These are phyloP conservation scores for Heliconius eleuchia DNA, from an alignment of 1,140 invertebrate species.

Conservation along the genomic window DNA sequence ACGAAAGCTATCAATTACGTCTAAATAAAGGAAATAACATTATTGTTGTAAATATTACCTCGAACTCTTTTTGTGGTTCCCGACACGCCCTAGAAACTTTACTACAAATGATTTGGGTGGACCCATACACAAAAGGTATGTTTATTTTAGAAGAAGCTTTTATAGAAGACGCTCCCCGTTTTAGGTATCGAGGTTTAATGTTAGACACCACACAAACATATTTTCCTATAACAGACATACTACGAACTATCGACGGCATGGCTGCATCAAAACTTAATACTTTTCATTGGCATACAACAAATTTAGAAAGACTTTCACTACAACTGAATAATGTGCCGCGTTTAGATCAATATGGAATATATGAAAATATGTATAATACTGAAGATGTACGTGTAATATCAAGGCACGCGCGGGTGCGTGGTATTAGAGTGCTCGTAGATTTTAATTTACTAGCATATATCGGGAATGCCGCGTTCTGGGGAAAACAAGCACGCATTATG, in stretches of 20 bases:
- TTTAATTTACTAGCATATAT: slow-evolving; percentile 90
- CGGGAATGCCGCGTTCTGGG: slow-evolving; percentile 89
- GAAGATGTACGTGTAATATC: slow-evolving; percentile 85
- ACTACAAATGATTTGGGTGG: slow-evolving; percentile 88
- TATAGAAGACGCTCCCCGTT: slow-evolving; percentile 82
- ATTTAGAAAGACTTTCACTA: slow-evolving; percentile 90
- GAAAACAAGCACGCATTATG: slow-evolving; percentile 57
- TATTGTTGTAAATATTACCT: slow-evolving; percentile 83
- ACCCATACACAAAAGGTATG: slow-evolving; percentile 80
- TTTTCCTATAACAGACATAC: slow-evolving; percentile 84
- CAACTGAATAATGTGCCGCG: slow-evolving; percentile 85
- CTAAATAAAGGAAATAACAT: slow-evolving; percentile 78
- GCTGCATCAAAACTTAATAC: slow-evolving; percentile 90
- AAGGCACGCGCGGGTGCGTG: slow-evolving; percentile 84
- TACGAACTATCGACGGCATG: slow-evolving; percentile 87
- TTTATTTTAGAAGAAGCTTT: slow-evolving; percentile 82
- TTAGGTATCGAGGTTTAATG: slow-evolving; percentile 86
- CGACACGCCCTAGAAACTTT: slow-evolving; percentile 90
- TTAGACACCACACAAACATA: slow-evolving; percentile 89
- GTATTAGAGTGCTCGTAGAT: slow-evolving; percentile 87
- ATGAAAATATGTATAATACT: slow-evolving; percentile 84
- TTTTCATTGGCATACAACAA: slow-evolving; percentile 91
- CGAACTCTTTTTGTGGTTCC: slow-evolving; percentile 87
- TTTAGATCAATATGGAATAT: slow-evolving; percentile 86
- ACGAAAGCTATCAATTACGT: slow-evolving; percentile 87